phyloP scores from a whole-genome alignment of 2,797 vertebrate genomes.

The Linurgus olivaceus region DNA sequence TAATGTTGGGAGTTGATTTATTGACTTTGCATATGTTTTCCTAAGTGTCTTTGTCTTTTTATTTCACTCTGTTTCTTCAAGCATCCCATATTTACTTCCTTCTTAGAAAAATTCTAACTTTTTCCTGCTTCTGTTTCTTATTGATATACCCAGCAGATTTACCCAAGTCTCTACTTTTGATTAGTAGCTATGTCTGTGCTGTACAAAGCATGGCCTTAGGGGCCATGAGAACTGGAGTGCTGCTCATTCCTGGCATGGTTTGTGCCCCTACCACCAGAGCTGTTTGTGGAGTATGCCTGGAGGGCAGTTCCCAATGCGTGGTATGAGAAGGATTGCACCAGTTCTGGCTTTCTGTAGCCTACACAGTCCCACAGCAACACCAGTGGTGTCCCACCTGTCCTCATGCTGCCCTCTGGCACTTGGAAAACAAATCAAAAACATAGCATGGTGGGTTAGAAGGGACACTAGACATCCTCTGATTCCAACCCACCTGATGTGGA shows the following conservation, averaged over 20 bases:
- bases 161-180: background rate
- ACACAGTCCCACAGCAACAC: fast-evolving
- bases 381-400: background rate
- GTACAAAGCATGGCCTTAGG: background rate
- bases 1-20: background rate
- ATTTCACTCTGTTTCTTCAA: background rate
- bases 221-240: background rate
- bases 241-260: background rate
- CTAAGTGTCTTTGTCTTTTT: background rate
- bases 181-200: background rate
- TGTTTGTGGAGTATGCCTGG: background rate
- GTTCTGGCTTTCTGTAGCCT: background rate
- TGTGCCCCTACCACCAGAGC: background rate
- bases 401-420: background rate
- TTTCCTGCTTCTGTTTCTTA: background rate
- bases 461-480: background rate
- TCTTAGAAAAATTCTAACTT: background rate
- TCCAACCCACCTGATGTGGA: background rate
- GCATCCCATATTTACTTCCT: background rate
- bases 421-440: background rate
- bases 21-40: background rate
- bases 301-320: background rate
- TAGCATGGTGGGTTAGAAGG: background rate
- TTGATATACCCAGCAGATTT: background rate
- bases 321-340: background rate